Evolutionary conservation across 2,888 invertebrate genomes (phyloP).

Genomic region (Acanthosepion esculentum): DNA sequence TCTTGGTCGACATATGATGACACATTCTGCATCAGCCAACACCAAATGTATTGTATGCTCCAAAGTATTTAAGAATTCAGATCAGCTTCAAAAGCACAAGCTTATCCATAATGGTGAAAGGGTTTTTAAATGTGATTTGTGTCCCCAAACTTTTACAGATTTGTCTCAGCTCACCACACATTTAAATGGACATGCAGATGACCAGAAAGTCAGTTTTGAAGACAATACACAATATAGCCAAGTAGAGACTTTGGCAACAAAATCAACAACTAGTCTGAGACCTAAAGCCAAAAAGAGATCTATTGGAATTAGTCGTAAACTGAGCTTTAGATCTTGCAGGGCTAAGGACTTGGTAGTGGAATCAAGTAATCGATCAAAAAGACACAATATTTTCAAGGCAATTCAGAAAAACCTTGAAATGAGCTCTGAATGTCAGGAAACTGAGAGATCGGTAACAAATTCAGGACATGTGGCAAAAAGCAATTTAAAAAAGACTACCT

Average conservation of each 20-base stretch:
- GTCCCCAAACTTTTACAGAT: neutral
- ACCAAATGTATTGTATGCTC: constrained; percentile 39
- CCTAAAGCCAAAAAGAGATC: neutral
- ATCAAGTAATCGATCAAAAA: neutral
- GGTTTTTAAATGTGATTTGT: neutral
- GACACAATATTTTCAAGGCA: neutral
- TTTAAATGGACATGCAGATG: neutral
- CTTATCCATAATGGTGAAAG: constrained; percentile 4
- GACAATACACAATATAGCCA: neutral
- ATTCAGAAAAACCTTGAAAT: neutral
- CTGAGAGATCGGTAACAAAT: neutral
- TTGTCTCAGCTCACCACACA: neutral
- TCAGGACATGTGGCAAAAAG: neutral
- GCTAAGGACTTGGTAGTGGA: neutral
- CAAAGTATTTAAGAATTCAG: constrained; percentile 16
- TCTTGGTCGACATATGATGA: constrained; percentile 35
- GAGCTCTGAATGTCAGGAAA: neutral
- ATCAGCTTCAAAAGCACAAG: constrained; percentile 34
- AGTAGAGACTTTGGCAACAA: neutral
- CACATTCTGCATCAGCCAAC: constrained; percentile 35
- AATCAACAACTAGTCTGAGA: neutral
- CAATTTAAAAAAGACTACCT: neutral
- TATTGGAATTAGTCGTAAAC: neutral
- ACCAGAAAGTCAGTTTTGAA: constrained; percentile 10
- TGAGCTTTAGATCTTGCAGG: neutral